Evolutionary conservation across 2,888 invertebrate species (phyloP).

Genomic region (Caenorhabditis zanzibari): DNA sequence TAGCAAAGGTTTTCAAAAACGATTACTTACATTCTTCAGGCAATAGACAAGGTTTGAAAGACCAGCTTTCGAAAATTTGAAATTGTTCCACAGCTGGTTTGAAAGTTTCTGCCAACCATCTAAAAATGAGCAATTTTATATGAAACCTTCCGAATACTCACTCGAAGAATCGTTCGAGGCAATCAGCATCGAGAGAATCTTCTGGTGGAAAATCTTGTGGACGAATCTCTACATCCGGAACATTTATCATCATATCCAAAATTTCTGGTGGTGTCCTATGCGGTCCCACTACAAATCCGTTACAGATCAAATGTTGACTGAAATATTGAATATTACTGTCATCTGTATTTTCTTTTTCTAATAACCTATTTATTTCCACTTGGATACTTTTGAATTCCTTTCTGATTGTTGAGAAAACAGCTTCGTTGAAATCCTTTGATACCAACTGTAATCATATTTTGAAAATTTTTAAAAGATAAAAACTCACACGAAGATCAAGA

Average conservation of each 20-base stretch:
- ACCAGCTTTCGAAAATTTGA: slow-evolving; percentile 41
- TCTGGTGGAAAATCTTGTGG: slow-evolving; percentile 15
- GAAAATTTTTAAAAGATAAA: not conserved
- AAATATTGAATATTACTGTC: not conserved
- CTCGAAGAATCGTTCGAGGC: slow-evolving; percentile 7
- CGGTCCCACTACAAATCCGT: slow-evolving; percentile 17
- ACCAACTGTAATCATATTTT: slow-evolving; percentile 7
- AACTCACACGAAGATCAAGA: slow-evolving; percentile 22
- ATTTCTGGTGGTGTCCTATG: not conserved
- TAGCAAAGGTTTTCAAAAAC: too few relatives aligned
- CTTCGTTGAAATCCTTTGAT: slow-evolving; percentile 7
- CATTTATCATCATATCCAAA: not conserved
- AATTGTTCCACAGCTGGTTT: slow-evolving; percentile 30
- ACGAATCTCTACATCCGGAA: not conserved
- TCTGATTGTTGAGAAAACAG: not conserved
- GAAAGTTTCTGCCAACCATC: slow-evolving; percentile 34
- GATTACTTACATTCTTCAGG: slow-evolving; percentile 11
- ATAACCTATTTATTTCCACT: slow-evolving; percentile 33
- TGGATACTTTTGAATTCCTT: slow-evolving; percentile 25
- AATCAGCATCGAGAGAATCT: slow-evolving; percentile 10
- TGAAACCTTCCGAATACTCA: not conserved
- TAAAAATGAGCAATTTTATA: not conserved
- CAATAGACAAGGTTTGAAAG: slow-evolving; percentile 33
- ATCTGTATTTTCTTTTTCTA: not conserved
- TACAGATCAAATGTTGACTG: slow-evolving; percentile 21